phyloP scores from a whole-genome alignment of 2,888 invertebrate species.

The Hyppa rectilinea region DNA sequence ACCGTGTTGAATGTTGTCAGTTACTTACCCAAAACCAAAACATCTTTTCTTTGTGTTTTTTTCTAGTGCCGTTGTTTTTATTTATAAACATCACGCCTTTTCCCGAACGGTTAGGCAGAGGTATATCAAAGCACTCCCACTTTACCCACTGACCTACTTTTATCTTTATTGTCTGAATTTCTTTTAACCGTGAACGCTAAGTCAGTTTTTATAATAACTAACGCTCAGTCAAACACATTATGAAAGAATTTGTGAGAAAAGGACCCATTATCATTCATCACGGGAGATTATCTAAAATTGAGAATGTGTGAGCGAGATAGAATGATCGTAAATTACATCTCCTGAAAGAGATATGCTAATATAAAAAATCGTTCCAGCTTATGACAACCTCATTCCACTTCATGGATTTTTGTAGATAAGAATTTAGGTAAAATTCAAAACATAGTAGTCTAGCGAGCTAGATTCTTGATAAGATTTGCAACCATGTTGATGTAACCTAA shows the following conservation, averaged over 20 bases:
- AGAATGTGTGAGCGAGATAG: constrained; percentile 11
- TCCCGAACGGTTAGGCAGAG: too few species aligned
- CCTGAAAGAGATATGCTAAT: not conserved
- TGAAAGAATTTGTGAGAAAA: constrained; percentile 22
- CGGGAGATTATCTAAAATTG: constrained; percentile 30
- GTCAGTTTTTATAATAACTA: too few species aligned
- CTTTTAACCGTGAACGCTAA: not conserved
- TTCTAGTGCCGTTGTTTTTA: too few species aligned
- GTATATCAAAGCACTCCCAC: too few species aligned
- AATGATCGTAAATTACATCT: not conserved
- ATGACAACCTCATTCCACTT: not conserved
- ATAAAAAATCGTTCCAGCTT: constrained; percentile 10
- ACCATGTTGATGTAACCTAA: constrained; percentile 1
- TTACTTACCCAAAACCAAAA: not conserved
- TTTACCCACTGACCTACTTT: too few species aligned
- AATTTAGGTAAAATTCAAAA: not conserved
- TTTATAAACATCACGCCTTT: too few species aligned
- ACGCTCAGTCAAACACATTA: constrained; percentile 8
- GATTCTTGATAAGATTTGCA: constrained; percentile 8
- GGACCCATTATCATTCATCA: constrained; percentile 40
- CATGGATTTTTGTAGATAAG: not conserved
- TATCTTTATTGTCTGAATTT: not conserved
- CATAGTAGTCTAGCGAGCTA: not conserved
- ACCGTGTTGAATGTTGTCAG: not conserved
- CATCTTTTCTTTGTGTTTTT: not conserved